A percentile compares a stretch with the other conserved stretches of the same genome.
phyloP scores from a whole-genome alignment of 1,140 invertebrate species.

The Danaus melanippus region DNA sequence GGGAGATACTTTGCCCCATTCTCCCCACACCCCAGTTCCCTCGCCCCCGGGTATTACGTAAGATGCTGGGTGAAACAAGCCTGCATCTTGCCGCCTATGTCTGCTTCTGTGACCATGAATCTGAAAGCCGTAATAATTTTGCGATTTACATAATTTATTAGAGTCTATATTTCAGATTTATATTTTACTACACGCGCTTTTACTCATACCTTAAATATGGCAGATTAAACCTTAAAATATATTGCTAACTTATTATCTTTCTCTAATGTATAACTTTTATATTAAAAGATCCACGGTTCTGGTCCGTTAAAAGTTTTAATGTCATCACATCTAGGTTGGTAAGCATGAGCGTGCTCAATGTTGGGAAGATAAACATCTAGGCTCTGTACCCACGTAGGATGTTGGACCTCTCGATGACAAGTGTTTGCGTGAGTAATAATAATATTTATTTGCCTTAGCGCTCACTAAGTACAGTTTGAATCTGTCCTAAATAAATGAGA shows the following conservation, averaged over 20 bases:
- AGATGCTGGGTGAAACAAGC: constrained; percentile 77
- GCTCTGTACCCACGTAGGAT: constrained; percentile 19
- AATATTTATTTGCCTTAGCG: too few relatives aligned
- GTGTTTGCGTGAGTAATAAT: constrained; percentile 12
- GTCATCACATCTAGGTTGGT: too few relatives aligned
- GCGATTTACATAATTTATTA: background rate
- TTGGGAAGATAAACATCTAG: constrained; percentile 54
- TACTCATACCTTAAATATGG: too few relatives aligned
- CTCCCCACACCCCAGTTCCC: constrained; percentile 75
- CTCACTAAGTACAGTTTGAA: too few relatives aligned
- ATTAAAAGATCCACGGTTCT: too few relatives aligned
- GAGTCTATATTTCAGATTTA: too few relatives aligned
- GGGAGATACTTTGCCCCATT: constrained; percentile 82
- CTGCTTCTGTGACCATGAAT: constrained; percentile 70
- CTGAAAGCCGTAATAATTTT: constrained; percentile 24
- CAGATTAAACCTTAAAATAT: too few relatives aligned
- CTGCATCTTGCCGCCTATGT: constrained; percentile 81
- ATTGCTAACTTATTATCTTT: too few relatives aligned
- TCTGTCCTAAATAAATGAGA: too few relatives aligned
- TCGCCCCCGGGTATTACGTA: constrained; percentile 79
- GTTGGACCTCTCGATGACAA: constrained; percentile 25
- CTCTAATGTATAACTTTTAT: too few relatives aligned
- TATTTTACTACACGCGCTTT: too few relatives aligned
- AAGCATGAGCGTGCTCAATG: constrained; percentile 29
- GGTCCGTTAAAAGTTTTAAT: too few relatives aligned